Conservation (phyloP, 2,888 invertebrate genomes). For the Drosophila formosana region DNA sequence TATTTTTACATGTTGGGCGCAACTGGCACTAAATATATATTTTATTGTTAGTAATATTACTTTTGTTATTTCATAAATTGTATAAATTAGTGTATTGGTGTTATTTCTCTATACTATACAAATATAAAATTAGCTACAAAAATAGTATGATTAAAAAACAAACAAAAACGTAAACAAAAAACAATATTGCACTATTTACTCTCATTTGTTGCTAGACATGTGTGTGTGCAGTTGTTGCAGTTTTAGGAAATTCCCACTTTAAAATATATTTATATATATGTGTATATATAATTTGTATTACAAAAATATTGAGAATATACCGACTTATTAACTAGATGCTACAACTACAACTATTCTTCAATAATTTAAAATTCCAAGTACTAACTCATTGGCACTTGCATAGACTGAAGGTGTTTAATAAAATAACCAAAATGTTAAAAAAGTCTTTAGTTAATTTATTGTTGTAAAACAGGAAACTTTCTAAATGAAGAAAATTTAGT, state of each 20-base stretch:
- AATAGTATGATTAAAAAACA: constrained; percentile 36
- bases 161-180: constrained; percentile 29
- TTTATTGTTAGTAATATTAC: constrained; percentile 40
- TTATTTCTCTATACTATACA: constrained; percentile 37
- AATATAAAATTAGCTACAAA: constrained; percentile 61
- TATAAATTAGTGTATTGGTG: constrained; percentile 51
- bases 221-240: constrained; percentile 12
- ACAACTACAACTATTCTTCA: constrained; percentile 12
- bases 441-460: not conserved
- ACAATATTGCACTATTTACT: constrained; percentile 40
- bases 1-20: constrained; percentile 44
- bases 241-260: constrained; percentile 19
- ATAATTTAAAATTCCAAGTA: constrained; percentile 29
- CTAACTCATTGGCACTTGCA: constrained; percentile 22
- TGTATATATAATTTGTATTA: constrained; percentile 44
- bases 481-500: not conserved
- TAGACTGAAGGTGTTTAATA: constrained; percentile 6
- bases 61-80: constrained; percentile 32
- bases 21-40: constrained; percentile 54
- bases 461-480: not conserved
- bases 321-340: constrained; percentile 19
- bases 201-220: constrained; percentile 29
- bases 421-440: not conserved
- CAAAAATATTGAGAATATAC: constrained; percentile 59
- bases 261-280: not conserved